Conservation (phyloP, 2,797 vertebrate species). For the Sebastes diploproa region DNA sequence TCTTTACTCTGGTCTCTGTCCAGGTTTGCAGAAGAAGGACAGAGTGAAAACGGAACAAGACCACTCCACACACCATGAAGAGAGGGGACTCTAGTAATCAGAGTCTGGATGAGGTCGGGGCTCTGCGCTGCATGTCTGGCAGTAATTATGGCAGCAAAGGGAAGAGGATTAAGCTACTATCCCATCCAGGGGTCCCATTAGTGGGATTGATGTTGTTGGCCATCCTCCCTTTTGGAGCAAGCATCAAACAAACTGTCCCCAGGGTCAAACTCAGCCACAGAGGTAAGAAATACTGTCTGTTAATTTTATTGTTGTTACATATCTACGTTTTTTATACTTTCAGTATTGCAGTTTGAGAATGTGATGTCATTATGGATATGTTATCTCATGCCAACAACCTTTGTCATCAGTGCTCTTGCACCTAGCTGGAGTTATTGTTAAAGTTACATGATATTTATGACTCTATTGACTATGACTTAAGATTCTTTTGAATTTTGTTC, state of each 20-base stretch:
- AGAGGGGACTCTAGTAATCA: slow-evolving; percentile 40
- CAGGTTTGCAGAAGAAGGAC: slow-evolving; percentile 65
- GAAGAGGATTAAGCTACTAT: slow-evolving; percentile 71
- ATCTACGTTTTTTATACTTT: not conserved
- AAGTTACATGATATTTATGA: not conserved
- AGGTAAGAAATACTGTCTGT: slow-evolving; percentile 83
- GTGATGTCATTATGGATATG: not conserved
- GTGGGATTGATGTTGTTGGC: slow-evolving; percentile 81
- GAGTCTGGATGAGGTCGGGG: slow-evolving; percentile 28
- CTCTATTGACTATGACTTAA: not conserved
- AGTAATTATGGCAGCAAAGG: slow-evolving; percentile 52
- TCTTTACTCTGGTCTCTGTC: slow-evolving; percentile 59
- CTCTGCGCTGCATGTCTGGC: slow-evolving; percentile 52
- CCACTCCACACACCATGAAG: slow-evolving; percentile 59
- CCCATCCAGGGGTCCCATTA: slow-evolving; percentile 75
- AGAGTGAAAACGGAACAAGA: slow-evolving; percentile 53
- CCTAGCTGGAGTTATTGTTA: not conserved
- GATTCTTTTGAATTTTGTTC: not conserved
- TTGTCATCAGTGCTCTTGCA: not conserved
- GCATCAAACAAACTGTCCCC: slow-evolving; percentile 90
- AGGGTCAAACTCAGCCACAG: slow-evolving; percentile 92
- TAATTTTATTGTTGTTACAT: not conserved
- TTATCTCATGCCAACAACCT: not conserved
- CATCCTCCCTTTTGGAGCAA: slow-evolving; percentile 79
- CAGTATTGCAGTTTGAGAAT: not conserved